Evolutionary conservation across 2,888 invertebrate species (phyloP).

Genomic region (Nemurella pictetii): DNA sequence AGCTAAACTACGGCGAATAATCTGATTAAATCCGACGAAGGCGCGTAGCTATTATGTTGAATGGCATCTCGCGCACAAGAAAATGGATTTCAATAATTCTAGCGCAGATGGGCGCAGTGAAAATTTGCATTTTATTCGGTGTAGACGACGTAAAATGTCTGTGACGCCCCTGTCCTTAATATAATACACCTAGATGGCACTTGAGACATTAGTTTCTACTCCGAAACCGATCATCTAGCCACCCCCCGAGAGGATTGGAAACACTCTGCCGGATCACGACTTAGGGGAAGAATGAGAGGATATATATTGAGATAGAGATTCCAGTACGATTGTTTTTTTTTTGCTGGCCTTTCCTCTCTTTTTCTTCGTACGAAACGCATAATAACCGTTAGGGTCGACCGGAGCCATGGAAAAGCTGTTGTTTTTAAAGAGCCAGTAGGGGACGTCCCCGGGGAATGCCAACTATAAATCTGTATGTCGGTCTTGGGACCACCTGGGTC

Average conservation of each 20-base stretch:
- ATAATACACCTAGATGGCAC: constrained; percentile 3
- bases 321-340: constrained; percentile 26
- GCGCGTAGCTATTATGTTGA: background rate
- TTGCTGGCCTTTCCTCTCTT: background rate
- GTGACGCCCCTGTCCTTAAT: background rate
- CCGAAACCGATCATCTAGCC: constrained; percentile 11
- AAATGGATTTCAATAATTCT: background rate
- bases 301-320: constrained; percentile 28
- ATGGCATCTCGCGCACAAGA: background rate
- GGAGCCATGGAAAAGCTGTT: constrained; percentile 13
- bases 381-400: constrained; percentile 11
- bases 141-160: background rate
- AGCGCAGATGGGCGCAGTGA: background rate
- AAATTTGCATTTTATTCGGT: background rate
- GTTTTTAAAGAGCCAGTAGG: constrained; percentile 27
- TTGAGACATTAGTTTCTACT: constrained; percentile 4
- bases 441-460: constrained; percentile 11
- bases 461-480: constrained; percentile 13
- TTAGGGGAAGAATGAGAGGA: constrained; percentile 15
- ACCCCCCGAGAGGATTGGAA: background rate
- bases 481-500: constrained; percentile 19
- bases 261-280: constrained; percentile 10
- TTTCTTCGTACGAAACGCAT: background rate
- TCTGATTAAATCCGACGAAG: background rate
- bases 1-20: background rate